Evolutionary conservation across 1,140 invertebrate genomes (phyloP).

Genomic region (Drosophila nannoptera): DNA sequence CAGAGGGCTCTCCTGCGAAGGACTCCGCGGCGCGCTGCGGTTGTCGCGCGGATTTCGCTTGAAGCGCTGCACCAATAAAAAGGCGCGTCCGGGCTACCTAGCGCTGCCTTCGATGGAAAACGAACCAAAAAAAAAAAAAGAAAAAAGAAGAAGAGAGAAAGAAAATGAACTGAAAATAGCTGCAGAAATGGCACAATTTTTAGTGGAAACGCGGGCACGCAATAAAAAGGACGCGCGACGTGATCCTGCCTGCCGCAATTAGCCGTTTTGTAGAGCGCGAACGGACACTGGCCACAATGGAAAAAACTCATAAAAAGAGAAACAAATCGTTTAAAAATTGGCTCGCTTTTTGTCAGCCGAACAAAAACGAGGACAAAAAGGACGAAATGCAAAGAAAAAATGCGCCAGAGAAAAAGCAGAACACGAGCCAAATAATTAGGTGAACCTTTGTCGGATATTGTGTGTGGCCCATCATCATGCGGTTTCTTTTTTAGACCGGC

Average conservation of each 20-base stretch:
- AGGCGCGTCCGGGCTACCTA: slow-evolving; percentile 58
- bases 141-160: not conserved
- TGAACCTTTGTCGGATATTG: slow-evolving; percentile 64
- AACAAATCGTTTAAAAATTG: slow-evolving; percentile 72
- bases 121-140: not conserved
- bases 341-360: slow-evolving; percentile 64
- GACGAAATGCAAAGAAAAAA: slow-evolving; percentile 17
- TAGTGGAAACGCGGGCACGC: slow-evolving; percentile 72
- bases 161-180: not conserved
- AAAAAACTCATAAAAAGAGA: slow-evolving; percentile 77
- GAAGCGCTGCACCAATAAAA: slow-evolving; percentile 72
- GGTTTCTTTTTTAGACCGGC: slow-evolving; percentile 61
- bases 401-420: slow-evolving; percentile 36
- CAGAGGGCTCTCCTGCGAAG: slow-evolving; percentile 31
- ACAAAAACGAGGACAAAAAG: slow-evolving; percentile 23
- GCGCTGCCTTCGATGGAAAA: not conserved
- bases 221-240: slow-evolving; percentile 51
- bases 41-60: slow-evolving; percentile 42
- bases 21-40: slow-evolving; percentile 32
- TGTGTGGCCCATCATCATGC: slow-evolving; percentile 57
- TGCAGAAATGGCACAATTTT: slow-evolving; percentile 59
- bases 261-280: slow-evolving; percentile 65
- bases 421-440: slow-evolving; percentile 72
- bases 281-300: slow-evolving; percentile 37
- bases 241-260: slow-evolving; percentile 55